Percentiles rank a stretch among this genome's conserved stretches.
Evolutionary conservation across 53 echinoderm and acorn worm genomes (phyloP).

Genomic region (Glandiceps talaboti): DNA sequence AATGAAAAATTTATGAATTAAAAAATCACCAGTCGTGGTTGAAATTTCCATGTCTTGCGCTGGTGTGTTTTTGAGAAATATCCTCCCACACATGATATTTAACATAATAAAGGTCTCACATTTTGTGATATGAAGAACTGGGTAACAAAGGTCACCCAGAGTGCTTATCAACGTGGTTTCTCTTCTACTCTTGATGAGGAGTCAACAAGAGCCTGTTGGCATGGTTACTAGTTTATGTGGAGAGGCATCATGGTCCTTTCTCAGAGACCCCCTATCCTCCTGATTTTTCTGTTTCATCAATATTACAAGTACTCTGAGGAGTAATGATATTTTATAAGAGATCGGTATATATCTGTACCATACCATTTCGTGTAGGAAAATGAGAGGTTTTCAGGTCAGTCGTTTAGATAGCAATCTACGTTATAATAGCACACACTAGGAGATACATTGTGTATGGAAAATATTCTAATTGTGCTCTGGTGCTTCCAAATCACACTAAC

Average conservation of each 20-base stretch:
- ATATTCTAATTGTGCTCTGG: too few species aligned
- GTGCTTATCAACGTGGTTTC: not conserved
- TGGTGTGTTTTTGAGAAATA: not conserved
- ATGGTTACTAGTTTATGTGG: not conserved
- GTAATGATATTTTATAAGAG: too few species aligned
- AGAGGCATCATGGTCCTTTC: not conserved
- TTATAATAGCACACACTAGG: too few species aligned
- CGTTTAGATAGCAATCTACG: too few species aligned
- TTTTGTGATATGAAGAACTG: not conserved
- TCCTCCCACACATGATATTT: not conserved
- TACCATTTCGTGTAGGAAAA: too few species aligned
- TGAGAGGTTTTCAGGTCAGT: too few species aligned
- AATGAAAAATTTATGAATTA: not conserved
- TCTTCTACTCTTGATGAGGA: not conserved
- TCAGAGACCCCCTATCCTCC: not conserved
- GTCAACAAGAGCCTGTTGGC: not conserved
- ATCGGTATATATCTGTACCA: too few species aligned
- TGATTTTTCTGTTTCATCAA: too few species aligned
- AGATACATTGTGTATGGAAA: too few species aligned
- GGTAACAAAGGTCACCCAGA: not conserved
- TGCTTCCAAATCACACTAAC: too few species aligned
- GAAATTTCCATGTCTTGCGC: not conserved
- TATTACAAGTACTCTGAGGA: too few species aligned
- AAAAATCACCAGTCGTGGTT: not conserved
- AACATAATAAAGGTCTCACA: not conserved